Evolutionary conservation across 1,140 invertebrate species (phyloP).

Genomic region (Dermatophagoides farinae): DNA sequence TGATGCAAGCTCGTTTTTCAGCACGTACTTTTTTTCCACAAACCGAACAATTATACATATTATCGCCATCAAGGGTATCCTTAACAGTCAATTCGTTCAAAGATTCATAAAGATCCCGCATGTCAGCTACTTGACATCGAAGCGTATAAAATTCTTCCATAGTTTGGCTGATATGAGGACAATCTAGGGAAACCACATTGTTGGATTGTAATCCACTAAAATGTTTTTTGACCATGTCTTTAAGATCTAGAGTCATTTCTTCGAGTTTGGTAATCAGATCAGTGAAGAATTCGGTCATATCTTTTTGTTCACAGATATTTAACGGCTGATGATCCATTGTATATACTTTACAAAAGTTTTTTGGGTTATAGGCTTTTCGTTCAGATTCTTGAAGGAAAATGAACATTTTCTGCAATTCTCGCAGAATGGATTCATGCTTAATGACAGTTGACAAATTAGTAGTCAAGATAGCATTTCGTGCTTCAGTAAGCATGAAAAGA

Average conservation of each 20-base stretch:
- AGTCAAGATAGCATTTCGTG: slow-evolving; percentile 52
- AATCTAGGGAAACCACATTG: slow-evolving; percentile 82
- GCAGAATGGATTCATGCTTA: slow-evolving; percentile 57
- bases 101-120: slow-evolving; percentile 83
- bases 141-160: slow-evolving; percentile 91
- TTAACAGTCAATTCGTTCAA: slow-evolving; percentile 87
- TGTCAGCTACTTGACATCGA: slow-evolving; percentile 80
- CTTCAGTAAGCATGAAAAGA: slow-evolving; percentile 85
- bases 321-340: slow-evolving; percentile 87
- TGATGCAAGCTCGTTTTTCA: slow-evolving; percentile 83
- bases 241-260: slow-evolving; percentile 79
- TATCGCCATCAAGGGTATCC: slow-evolving; percentile 84
- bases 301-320: slow-evolving; percentile 89
- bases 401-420: slow-evolving; percentile 81
- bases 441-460: slow-evolving; percentile 34
- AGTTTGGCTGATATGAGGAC: slow-evolving; percentile 75
- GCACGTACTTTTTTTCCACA: slow-evolving; percentile 76
- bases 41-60: slow-evolving; percentile 90
- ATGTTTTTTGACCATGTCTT: slow-evolving; percentile 66
- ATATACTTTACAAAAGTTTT: slow-evolving; percentile 85
- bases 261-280: slow-evolving; percentile 85
- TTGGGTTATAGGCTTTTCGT: slow-evolving; percentile 78
- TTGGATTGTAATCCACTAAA: slow-evolving; percentile 83
- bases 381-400: slow-evolving; percentile 82
- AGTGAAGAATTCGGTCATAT: slow-evolving; percentile 95